Percentiles rank a stretch among this genome's conserved stretches.
Conservation (phyloP, 1,140 invertebrate genomes). For the Drosophila saltans region DNA sequence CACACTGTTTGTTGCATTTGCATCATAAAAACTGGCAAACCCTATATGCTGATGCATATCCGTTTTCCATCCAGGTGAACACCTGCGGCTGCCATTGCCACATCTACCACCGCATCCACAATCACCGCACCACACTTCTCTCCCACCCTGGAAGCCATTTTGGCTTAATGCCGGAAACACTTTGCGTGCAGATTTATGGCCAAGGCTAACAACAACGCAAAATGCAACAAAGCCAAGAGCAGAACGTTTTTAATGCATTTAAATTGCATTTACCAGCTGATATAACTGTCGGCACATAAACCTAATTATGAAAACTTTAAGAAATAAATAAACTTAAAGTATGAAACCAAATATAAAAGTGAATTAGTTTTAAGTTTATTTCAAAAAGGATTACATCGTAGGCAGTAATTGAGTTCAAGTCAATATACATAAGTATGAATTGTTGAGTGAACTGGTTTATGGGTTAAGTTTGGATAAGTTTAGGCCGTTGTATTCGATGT, state of each 20-base stretch:
- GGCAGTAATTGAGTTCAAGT: no score
- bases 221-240: not conserved
- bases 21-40: constrained; percentile 31
- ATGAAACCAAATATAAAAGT: no score
- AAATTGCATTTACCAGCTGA: constrained; percentile 63
- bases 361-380: no score
- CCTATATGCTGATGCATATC: constrained; percentile 9
- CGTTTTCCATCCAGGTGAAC: constrained; percentile 26
- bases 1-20: constrained; percentile 51
- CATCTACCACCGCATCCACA: constrained; percentile 45
- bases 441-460: no score
- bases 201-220: constrained; percentile 44
- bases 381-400: no score
- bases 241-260: constrained; percentile 32
- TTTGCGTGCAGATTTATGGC: constrained; percentile 71
- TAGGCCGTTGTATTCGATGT: no score
- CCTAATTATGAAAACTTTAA: constrained; percentile 14
- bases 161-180: constrained; percentile 68
- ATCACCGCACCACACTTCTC: constrained; percentile 16
- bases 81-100: constrained; percentile 57
- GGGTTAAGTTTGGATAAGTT: no score
- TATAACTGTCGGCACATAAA: constrained; percentile 67
- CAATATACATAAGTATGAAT: no score
- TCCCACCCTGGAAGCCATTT: constrained; percentile 43
- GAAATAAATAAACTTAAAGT: not conserved